These are phyloP conservation scores for Apis florea DNA, from an alignment of 1,140 invertebrate species.

Conservation along the genomic window DNA sequence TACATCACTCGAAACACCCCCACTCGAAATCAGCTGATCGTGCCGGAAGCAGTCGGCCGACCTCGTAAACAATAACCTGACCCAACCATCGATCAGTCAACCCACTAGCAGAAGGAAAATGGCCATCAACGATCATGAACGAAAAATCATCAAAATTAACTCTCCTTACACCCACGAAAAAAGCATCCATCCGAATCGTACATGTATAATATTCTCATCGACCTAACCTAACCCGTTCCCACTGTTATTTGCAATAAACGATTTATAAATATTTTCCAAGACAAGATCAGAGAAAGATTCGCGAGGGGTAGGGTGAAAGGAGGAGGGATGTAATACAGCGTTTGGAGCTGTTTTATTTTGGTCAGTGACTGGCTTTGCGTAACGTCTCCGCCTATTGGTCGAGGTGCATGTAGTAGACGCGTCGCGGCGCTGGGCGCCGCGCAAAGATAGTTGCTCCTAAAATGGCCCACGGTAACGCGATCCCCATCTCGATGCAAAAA, in stretches of 20 bases:
- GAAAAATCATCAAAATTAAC: not conserved
- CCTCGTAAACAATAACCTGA: slow-evolving; percentile 26
- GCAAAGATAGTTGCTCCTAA: slow-evolving; percentile 83
- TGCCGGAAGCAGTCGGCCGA: not conserved
- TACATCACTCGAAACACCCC: too few species aligned
- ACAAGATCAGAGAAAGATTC: not conserved
- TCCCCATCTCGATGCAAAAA: slow-evolving; percentile 80
- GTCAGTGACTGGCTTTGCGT: slow-evolving; percentile 79
- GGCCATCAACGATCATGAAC: too few species aligned
- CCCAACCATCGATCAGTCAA: not conserved
- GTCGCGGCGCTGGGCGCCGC: slow-evolving; percentile 69
- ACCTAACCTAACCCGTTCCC: not conserved
- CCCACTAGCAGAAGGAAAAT: not conserved
- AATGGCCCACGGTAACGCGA: slow-evolving; percentile 84
- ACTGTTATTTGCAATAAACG: not conserved
- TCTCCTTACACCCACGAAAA: not conserved
- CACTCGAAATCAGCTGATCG: slow-evolving; percentile 45
- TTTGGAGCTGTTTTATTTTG: slow-evolving; percentile 75
- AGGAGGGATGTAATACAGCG: slow-evolving; percentile 18
- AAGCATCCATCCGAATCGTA: not conserved
- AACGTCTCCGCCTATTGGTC: slow-evolving; percentile 69
- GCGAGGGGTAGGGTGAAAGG: not conserved
- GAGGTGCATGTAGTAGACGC: slow-evolving; percentile 55
- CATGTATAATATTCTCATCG: not conserved
- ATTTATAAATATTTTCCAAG: slow-evolving; percentile 12